phyloP scores from a whole-genome alignment of 2,797 vertebrate species.

The Hydrocynus forskahlii region DNA sequence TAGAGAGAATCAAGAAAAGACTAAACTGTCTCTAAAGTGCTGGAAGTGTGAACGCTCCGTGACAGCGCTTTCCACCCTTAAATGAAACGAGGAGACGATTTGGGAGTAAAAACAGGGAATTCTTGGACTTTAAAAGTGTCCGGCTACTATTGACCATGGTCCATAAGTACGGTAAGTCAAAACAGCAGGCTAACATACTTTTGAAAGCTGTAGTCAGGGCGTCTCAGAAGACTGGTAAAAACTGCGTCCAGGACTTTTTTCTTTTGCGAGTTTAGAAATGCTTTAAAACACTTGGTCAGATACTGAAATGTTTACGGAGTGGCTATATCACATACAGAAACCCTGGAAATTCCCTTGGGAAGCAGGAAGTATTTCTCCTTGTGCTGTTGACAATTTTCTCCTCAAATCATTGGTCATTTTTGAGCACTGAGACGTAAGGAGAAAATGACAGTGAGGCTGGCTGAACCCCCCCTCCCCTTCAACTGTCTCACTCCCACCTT shows the following conservation, averaged over 20 bases:
- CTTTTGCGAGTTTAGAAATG: background rate
- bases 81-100: background rate
- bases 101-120: constrained; percentile 41
- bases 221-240: too few species aligned
- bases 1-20: too few species aligned
- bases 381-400: constrained; percentile 13
- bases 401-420: background rate
- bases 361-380: constrained; percentile 52
- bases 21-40: too few species aligned
- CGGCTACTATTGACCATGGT: constrained; percentile 66
- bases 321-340: background rate
- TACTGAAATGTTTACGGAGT: background rate
- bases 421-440: background rate
- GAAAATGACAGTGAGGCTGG: too few species aligned
- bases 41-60: background rate
- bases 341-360: constrained; percentile 40
- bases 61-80: background rate
- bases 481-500: background rate
- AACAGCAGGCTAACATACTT: background rate
- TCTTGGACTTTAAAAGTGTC: constrained; percentile 9
- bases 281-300: background rate
- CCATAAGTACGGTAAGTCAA: constrained; percentile 80
- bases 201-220: background rate
- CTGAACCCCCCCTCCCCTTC: background rate
- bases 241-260: too few species aligned